These are phyloP conservation scores for Nasonovia ribisnigri DNA, from an alignment of 2,888 invertebrate species.

Conservation along the genomic window DNA sequence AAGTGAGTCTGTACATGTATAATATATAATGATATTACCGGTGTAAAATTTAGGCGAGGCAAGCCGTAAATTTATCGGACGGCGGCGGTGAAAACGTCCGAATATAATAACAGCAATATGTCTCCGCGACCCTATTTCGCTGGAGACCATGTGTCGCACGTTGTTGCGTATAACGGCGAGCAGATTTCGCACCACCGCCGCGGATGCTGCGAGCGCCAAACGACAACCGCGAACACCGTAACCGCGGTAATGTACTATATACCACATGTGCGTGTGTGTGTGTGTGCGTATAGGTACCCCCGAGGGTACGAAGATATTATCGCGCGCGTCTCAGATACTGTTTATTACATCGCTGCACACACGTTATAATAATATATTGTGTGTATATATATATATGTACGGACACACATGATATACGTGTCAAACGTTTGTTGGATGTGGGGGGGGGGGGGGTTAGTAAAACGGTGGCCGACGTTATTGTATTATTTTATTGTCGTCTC, in stretches of 20 bases:
- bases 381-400: background rate
- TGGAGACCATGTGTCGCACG: background rate
- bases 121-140: background rate
- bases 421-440: background rate
- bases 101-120: constrained; percentile 14
- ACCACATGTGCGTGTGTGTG: background rate
- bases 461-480: constrained; percentile 46
- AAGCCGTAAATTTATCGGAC: background rate
- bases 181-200: constrained; percentile 12
- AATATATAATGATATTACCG: background rate
- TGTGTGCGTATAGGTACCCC: background rate
- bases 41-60: background rate
- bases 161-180: background rate
- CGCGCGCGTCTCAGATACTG: constrained; percentile 27
- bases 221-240: constrained; percentile 13
- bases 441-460: background rate
- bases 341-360: background rate
- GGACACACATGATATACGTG: background rate
- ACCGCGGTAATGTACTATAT: constrained; percentile 1
- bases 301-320: constrained; percentile 44
- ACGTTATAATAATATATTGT: background rate
- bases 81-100: background rate
- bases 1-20: background rate
- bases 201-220: background rate
- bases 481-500: constrained; percentile 45